A percentile compares a stretch with the other conserved stretches of the same genome.
Evolutionary conservation across 2,797 vertebrate genomes (phyloP).

Genomic region (Babyrousa celebensis): DNA sequence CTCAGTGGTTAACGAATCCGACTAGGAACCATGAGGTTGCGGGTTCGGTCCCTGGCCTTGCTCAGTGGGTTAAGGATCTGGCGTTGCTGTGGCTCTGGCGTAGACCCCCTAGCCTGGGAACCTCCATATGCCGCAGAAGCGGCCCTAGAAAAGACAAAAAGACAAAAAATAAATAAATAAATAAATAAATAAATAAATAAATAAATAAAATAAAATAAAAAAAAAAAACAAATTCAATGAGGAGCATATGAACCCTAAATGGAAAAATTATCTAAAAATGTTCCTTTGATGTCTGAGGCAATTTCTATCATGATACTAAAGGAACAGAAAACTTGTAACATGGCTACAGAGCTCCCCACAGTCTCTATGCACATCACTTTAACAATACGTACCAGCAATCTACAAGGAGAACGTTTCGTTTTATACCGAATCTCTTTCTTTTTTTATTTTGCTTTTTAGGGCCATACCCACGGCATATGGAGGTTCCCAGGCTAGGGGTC

Average conservation of each 20-base stretch:
- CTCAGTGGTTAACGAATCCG: too few relatives aligned
- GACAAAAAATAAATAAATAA: too few relatives aligned
- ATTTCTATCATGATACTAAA: conserved; percentile 63
- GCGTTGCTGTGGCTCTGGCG: too few relatives aligned
- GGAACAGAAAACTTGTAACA: conserved; percentile 64
- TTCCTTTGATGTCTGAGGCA: conserved; percentile 91
- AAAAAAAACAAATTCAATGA: conserved; percentile 91
- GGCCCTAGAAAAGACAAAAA: too few relatives aligned
- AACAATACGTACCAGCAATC: conserved; percentile 10
- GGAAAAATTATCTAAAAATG: conserved; percentile 93
- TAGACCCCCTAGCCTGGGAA: too few relatives aligned
- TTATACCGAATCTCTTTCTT: neutral
- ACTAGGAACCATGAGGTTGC: too few relatives aligned
- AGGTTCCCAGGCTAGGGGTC: too few relatives aligned
- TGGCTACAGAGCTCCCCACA: conserved; percentile 55
- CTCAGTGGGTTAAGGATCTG: too few relatives aligned
- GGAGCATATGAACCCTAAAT: conserved; percentile 91
- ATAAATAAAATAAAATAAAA: neutral
- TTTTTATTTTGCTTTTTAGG: neutral
- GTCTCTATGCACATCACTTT: conserved; percentile 63
- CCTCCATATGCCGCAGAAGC: too few relatives aligned
- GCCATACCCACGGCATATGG: too few relatives aligned
- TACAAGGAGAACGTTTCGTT: neutral
- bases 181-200: too few relatives aligned
- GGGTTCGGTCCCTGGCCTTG: too few relatives aligned